Evolutionary conservation across 2,113 vertebrate genomes (phyloP), one percentile per base, ranked within the genome.

Genomic region (Thomomys bottae): DNA sequence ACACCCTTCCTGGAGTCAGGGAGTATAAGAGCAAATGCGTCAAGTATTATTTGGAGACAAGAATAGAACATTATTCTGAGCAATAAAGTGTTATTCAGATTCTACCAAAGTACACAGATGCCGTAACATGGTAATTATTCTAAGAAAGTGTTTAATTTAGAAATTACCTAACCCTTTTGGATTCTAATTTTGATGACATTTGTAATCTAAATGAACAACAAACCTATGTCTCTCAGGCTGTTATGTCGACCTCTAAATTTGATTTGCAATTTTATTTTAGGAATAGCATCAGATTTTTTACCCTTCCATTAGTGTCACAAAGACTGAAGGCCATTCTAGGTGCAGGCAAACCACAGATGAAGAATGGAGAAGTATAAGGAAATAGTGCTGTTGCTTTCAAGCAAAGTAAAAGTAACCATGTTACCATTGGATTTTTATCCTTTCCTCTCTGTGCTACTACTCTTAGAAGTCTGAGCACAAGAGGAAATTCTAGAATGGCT

Each of bases 31-130:
- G 26, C 77, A 84, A 71, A 30, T 63, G 84, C 73, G 72, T 88
- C 80, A 95, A 90, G 64, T 87, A 94, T 93, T 95, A 89, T 90
- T 94, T 92, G 59, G 78, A 72, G 82, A 94, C 49, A 92, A 95
- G 90, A 96, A 96, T 92, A 96, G 92, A 96, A 89, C 49, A 92
- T 93, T 96, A 96, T 96, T 96, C 88, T 93, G 68, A 95, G 77
- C 86, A 93, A 95, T 95, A 85, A 91, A 87, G 71, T 93, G 87
- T 92, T 92, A 95, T 94, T 96, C 90, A 94, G 61, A 90, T 95
- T 95, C 59, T 85, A 91, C 78, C 83, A 40, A 91, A 95, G 92
- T 86, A 95, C 90, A 94, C 88, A 95, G 93, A 94, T 93, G 72
- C 71, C 42, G 64, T 96, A 84, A 95, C 76, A 81, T 66, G 77